These are phyloP conservation scores for Thermophis baileyi DNA, from an alignment of 2,113 vertebrate species.

Conservation along the genomic window DNA sequence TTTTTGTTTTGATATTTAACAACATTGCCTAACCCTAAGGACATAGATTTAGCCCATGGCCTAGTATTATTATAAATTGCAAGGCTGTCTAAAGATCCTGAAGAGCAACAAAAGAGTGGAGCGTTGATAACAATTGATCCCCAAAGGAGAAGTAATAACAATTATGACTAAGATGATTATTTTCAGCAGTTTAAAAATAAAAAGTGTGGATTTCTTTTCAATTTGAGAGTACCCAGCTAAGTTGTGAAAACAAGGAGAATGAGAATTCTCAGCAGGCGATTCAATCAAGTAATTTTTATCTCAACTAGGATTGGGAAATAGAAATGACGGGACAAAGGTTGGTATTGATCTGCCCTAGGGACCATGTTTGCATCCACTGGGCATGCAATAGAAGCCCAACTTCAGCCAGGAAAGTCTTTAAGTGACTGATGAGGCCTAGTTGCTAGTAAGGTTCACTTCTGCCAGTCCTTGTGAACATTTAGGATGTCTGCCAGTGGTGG, in stretches of 20 bases:
- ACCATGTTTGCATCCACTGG: background rate
- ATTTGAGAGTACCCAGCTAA: conserved; percentile 32
- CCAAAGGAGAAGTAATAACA: conserved; percentile 62
- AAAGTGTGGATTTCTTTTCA: conserved; percentile 26
- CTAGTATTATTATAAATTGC: conserved; percentile 62
- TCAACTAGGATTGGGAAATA: background rate
- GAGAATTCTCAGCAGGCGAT: background rate
- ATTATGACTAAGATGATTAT: conserved; percentile 66
- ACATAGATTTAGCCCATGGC: conserved; percentile 57
- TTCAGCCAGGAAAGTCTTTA: background rate
- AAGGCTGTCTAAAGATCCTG: conserved; percentile 46
- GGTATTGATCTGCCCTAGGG: background rate
- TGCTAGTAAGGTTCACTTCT: background rate
- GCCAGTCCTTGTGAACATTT: background rate
- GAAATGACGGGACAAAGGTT: background rate
- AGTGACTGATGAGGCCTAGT: background rate
- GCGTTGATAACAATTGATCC: conserved; percentile 62
- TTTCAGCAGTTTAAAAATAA: conserved; percentile 65
- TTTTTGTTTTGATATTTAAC: conserved; percentile 58
- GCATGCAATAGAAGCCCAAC: background rate
- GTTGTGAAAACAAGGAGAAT: background rate
- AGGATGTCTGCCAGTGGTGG: background rate
- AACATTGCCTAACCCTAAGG: conserved; percentile 57
- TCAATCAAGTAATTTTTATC: background rate
- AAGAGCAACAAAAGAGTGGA: conserved; percentile 59